These are phyloP conservation scores for Paedocypris sp. DNA, from an alignment of 2,113 vertebrate genomes.

Conservation along the genomic window DNA sequence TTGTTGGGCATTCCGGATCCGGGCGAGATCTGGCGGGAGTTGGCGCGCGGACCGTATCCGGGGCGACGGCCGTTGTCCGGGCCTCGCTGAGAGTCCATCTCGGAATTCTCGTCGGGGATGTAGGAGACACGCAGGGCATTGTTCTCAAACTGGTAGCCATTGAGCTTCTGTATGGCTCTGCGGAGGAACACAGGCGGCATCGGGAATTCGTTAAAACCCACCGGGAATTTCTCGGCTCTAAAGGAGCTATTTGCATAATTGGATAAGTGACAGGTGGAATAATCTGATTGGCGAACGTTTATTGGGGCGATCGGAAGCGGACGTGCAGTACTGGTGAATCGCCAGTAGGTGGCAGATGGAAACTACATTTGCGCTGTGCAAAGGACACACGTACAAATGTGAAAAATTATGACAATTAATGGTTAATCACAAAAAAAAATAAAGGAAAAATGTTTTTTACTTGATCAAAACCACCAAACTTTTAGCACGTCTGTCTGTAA, in stretches of 20 bases:
- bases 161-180: constrained; percentile 93
- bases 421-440: no score
- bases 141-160: constrained; percentile 86
- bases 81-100: constrained; percentile 57
- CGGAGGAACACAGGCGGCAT: no score
- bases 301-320: not conserved
- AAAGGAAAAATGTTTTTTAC: no score
- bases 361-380: no score
- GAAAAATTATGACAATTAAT: no score
- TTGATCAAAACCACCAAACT: no score
- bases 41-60: constrained; percentile 64
- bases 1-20: constrained; percentile 67
- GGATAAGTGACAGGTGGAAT: not conserved
- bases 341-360: constrained; percentile 36
- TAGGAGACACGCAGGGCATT: constrained; percentile 81
- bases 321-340: not conserved
- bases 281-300: not conserved
- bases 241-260: not conserved
- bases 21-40: constrained; percentile 70
- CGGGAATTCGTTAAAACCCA: no score
- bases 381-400: no score
- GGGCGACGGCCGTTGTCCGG: constrained; percentile 75
- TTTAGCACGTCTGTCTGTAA: no score
- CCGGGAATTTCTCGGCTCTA: not conserved
- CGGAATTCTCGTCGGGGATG: constrained; percentile 78